Evolutionary conservation across 2,888 invertebrate genomes (phyloP).

Genomic region (Globia sparganii): DNA sequence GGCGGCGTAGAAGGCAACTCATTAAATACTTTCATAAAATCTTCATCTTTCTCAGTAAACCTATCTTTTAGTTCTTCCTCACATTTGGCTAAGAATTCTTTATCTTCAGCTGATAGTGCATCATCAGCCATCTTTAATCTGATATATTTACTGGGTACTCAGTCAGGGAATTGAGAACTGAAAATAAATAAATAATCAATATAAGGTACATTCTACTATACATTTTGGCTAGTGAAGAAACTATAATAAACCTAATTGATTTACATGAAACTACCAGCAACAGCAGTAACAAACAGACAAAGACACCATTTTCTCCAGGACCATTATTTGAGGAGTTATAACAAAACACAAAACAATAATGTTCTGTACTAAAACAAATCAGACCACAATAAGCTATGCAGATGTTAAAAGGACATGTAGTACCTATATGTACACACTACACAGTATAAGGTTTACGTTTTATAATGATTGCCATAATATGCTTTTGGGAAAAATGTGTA

Average conservation of each 20-base stretch:
- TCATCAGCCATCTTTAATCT: constrained; percentile 74
- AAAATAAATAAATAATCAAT: constrained; percentile 57
- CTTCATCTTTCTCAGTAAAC: constrained; percentile 91
- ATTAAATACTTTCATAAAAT: constrained; percentile 89
- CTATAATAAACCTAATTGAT: not conserved
- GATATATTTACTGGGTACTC: constrained; percentile 38
- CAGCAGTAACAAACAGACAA: not conserved
- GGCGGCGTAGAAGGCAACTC: constrained; percentile 88
- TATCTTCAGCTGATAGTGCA: constrained; percentile 89
- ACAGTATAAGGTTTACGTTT: not conserved
- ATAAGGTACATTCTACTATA: constrained; percentile 5
- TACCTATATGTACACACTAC: not conserved
- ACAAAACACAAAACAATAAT: not conserved
- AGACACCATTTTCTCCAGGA: not conserved
- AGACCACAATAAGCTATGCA: constrained; percentile 5
- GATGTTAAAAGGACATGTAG: not conserved
- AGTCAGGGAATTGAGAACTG: constrained; percentile 77
- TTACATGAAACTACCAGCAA: not conserved
- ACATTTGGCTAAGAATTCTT: constrained; percentile 91
- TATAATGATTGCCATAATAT: not conserved
- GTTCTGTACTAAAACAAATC: not conserved
- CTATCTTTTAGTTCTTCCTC: constrained; percentile 91
- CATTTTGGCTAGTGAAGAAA: not conserved
- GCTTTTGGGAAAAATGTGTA: not conserved
- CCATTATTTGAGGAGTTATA: not conserved